Conservation (phyloP, 2,113 vertebrate species). For the Burhinus bistriatus region DNA sequence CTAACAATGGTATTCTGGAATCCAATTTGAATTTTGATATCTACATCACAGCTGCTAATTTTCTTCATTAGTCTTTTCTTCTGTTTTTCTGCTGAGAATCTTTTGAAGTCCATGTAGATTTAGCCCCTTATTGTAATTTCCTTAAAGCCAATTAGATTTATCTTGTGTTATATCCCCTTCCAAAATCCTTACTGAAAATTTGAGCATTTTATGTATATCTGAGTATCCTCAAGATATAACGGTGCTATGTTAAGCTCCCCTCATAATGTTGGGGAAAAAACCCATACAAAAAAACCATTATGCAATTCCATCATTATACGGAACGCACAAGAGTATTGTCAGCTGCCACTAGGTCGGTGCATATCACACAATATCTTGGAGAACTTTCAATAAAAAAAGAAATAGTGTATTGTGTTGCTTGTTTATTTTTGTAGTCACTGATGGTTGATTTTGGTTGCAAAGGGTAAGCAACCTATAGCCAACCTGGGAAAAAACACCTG, state of each 20-base stretch:
- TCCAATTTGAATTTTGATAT: background rate
- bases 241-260: background rate
- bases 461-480: background rate
- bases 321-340: background rate
- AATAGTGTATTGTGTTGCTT: background rate
- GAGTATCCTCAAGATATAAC: background rate
- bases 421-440: background rate
- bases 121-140: background rate
- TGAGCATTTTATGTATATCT: background rate
- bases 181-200: background rate
- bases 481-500: background rate
- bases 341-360: background rate
- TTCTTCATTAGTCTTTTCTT: constrained; percentile 18
- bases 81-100: background rate
- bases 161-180: background rate
- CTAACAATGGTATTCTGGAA: background rate
- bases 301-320: rapidly evolving
- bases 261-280: rapidly evolving
- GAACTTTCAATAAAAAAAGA: background rate
- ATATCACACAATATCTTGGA: background rate
- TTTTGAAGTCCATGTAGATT: background rate
- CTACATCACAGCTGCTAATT: background rate
- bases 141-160: constrained; percentile 16
- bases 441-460: background rate
- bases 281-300: background rate